Evolutionary conservation across 1,140 invertebrate genomes (phyloP), one percentile per base, ranked within the genome.

Genomic region (Catajapyx aquilonaris): DNA sequence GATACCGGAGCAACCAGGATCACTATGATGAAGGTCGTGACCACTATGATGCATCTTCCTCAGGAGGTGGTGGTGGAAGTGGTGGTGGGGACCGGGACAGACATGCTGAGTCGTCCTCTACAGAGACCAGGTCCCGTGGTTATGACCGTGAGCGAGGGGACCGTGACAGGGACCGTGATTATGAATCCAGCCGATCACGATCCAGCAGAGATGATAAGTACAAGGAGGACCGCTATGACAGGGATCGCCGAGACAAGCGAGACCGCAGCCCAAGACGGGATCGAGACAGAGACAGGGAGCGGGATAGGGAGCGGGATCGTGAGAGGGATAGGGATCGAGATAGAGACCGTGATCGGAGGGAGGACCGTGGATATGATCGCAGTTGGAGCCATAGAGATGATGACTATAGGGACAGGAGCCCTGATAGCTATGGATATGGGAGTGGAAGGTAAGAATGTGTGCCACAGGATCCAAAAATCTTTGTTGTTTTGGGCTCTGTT

Each of bases 241-340:
- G 50, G 31, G 49, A n/a, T n/a, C n/a, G n/a, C n/a, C n/a, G 46
- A 21, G 49, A 48, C 7, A 47, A 52, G 7, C 36, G 42, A 33
- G 40, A 46, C 30, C 46, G 44, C 33, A 38, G 38, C 39, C 39
- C 34, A 34, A 43, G 39, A 34, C 37, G 40, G 13, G 34, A 23
- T 19, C 40, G 39, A 38, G 46, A 52, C 16, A 36, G 44, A 13
- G 46, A 51, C 10, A 42, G 45, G 16, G 42, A 48, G 33, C 34
- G 41, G n/a, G 43, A 44, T 3, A 34, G 44, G 11, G 45, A 46
- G 10, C 20, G 46, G 25, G 37, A 38, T 20, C 19, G 43, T 20
- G 40, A 47, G 28, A 11, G 39, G 30, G 34, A 43, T 16, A 25
- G 41, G 37, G 39, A 41, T 35, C 37, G 40, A 11, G 44, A 46